phyloP scores from a whole-genome alignment of 1,140 invertebrate genomes.

The Danaus plexippus region DNA sequence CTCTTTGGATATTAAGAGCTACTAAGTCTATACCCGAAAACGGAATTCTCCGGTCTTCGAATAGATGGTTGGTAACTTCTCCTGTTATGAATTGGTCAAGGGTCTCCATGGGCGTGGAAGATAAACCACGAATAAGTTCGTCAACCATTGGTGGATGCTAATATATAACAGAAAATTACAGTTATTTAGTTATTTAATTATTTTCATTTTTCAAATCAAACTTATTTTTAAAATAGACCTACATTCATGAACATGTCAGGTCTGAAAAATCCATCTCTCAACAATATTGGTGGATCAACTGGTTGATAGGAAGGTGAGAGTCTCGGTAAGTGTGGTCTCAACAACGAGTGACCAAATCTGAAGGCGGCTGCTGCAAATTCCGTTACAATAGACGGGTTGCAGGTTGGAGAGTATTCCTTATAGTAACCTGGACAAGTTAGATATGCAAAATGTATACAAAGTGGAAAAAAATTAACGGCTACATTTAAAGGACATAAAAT shows the following conservation, averaged over 20 bases:
- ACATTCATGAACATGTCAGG: conserved; percentile 88
- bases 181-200: conserved; percentile 4
- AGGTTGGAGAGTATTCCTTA: conserved; percentile 92
- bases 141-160: conserved; percentile 84
- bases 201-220: not conserved
- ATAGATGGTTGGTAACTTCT: conserved; percentile 94
- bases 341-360: conserved; percentile 93
- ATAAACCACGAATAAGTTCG: conserved; percentile 88
- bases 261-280: conserved; percentile 96
- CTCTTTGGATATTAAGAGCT: conserved; percentile 87
- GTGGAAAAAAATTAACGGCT: not conserved
- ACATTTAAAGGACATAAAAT: conserved; percentile 7
- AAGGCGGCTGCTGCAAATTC: conserved; percentile 96
- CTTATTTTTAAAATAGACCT: conserved; percentile 16
- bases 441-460: not conserved
- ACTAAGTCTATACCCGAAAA: conserved; percentile 90
- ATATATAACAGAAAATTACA: conserved; percentile 11
- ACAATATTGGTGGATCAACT: conserved; percentile 84
- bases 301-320: conserved; percentile 86
- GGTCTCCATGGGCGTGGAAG: conserved; percentile 92
- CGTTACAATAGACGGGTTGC: conserved; percentile 92
- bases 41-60: conserved; percentile 87
- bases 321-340: conserved; percentile 90
- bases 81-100: conserved; percentile 95
- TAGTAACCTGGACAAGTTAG: conserved; percentile 83